Conservation (phyloP, 1,140 invertebrate genomes). For the Bilobella aurantiaca region DNA sequence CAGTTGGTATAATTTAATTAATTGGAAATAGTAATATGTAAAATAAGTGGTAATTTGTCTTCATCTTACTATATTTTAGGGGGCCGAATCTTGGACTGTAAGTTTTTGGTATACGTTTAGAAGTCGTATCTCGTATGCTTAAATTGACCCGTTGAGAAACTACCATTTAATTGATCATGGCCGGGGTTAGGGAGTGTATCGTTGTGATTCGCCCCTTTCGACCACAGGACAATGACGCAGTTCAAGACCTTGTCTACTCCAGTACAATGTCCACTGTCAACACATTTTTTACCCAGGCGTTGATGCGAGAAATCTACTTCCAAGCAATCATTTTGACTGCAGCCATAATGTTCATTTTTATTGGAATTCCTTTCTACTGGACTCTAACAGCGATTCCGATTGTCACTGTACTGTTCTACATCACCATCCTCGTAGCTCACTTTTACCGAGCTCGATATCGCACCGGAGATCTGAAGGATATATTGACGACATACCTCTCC, state of each 20-base stretch:
- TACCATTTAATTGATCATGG: too few species aligned
- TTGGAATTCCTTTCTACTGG: conserved; percentile 44
- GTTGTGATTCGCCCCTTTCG: conserved; percentile 43
- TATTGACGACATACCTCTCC: conserved; percentile 43
- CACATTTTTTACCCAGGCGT: conserved; percentile 41
- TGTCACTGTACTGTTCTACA: conserved; percentile 42
- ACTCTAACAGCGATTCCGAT: conserved; percentile 43
- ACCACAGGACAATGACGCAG: conserved; percentile 42
- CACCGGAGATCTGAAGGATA: conserved; percentile 41
- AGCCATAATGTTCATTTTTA: conserved; percentile 40
- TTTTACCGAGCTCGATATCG: conserved; percentile 41
- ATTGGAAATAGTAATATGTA: too few species aligned
- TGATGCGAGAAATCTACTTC: conserved; percentile 45
- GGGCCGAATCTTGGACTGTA: too few species aligned
- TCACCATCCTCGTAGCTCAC: conserved; percentile 41
- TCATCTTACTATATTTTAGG: too few species aligned
- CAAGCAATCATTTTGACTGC: conserved; percentile 44
- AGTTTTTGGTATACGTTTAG: too few species aligned
- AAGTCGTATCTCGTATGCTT: too few species aligned
- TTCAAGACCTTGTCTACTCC: conserved; percentile 41
- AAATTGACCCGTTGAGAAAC: too few species aligned
- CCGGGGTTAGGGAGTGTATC: too few species aligned
- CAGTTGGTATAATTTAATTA: too few species aligned
- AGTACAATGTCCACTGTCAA: conserved; percentile 43
- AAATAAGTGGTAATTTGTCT: too few species aligned